These are phyloP conservation scores for Cheilosia grossa DNA, from an alignment of 2,888 invertebrate species.

Conservation along the genomic window DNA sequence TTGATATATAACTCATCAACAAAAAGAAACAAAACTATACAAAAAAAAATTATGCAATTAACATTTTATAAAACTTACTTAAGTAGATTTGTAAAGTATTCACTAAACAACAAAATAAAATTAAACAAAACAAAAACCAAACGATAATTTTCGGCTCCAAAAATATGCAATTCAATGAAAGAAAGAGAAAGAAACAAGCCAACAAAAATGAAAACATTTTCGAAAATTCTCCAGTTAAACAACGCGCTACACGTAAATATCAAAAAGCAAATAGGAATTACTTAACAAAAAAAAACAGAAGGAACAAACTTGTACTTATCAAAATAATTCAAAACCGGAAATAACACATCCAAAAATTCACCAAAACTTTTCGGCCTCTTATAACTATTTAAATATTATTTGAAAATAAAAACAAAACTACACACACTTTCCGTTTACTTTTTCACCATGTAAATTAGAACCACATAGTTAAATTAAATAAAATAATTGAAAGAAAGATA, in stretches of 20 bases:
- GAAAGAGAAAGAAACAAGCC: slow-evolving; percentile 30
- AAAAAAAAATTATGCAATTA: slow-evolving; percentile 76
- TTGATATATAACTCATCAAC: slow-evolving; percentile 65
- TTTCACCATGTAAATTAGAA: slow-evolving; percentile 68
- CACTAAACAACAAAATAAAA: slow-evolving; percentile 36
- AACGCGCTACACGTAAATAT: slow-evolving; percentile 60
- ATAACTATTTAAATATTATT: slow-evolving; percentile 54
- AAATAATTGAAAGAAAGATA: slow-evolving; percentile 54
- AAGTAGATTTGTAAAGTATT: slow-evolving; percentile 75
- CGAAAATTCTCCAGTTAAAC: slow-evolving; percentile 64
- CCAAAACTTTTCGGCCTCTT: slow-evolving; percentile 71
- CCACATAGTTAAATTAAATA: slow-evolving; percentile 71
- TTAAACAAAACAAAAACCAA: slow-evolving; percentile 33
- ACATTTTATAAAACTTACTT: slow-evolving; percentile 69
- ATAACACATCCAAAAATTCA: slow-evolving; percentile 60
- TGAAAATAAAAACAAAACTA: slow-evolving; percentile 6
- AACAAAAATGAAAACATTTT: slow-evolving; percentile 35
- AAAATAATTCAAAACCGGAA: slow-evolving; percentile 25
- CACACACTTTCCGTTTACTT: slow-evolving; percentile 31
- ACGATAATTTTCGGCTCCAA: slow-evolving; percentile 72
- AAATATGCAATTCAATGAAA: slow-evolving; percentile 72
- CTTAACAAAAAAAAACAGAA: slow-evolving; percentile 24
- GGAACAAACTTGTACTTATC: slow-evolving; percentile 47
- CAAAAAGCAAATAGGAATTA: slow-evolving; percentile 39
- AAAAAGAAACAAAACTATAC: slow-evolving; percentile 62